Base-by-base conservation (phyloP, 30 jellyfish, hydroid and myxozoan species). In the Catostylus mosaicus region DNA sequence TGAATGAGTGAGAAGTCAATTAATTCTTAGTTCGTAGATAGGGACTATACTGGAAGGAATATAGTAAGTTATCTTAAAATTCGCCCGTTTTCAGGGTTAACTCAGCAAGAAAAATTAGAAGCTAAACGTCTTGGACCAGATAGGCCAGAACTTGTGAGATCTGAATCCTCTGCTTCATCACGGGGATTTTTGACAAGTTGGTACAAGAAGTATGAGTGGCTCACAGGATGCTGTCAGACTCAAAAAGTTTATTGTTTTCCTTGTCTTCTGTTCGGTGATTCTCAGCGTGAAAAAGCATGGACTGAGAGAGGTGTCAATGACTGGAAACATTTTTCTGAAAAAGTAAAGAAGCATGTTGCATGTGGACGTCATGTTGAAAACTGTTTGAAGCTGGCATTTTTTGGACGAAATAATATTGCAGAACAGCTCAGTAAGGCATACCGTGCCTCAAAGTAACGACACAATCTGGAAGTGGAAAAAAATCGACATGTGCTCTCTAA, bases 291-390 rank as follows among this genome's bases (percentile, higher is more conserved):
- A 51, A 67, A 82, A 60, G 45, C 79, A 1, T 82, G 87, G 93
- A 82, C 79, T 30, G 45, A 50, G 43, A 12, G 67, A 56, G 87
- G 87, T 16, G 70, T 45, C 45, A 67, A 24, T 23, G 93, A 82
- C 62, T 82, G 86, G 79, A 82, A 67, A 63, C 86, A 82, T 38
- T 40, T 82, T 27, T 48, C 86, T 20, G 93, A 67, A 34, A 82
- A 70, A 69, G 93, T 70, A 38, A 82, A 70, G 62, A 54, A 32
- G 61, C 86, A 68, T 43, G 67, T 14, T 31, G 69, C 37, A 50
- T 50, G 68, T 36, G 46, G 52, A 24, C 12, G 67, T 43, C 79
- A 82, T 23, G 72, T 67, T 30, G 75, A 80, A 45, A 80, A 80
- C 47, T 80, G 75, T 45, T 80, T 67, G 63, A 80, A 66, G 43